phyloP scores from a whole-genome alignment of 2,797 vertebrate genomes.

The Crax fasciolata region DNA sequence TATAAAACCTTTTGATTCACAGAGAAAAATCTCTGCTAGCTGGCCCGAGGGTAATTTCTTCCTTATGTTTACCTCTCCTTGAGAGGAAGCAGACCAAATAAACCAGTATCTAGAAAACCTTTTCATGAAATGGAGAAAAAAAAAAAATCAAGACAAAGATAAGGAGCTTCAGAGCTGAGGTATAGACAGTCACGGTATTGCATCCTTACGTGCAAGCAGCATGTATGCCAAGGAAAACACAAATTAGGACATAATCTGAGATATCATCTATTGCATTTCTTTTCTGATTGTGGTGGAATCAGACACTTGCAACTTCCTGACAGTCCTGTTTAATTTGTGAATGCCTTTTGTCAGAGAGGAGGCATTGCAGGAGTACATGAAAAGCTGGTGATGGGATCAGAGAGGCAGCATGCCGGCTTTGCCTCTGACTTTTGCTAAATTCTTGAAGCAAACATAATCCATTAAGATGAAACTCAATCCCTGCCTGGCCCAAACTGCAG shows the following conservation, averaged over 20 bases:
- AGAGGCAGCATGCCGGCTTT: neutral
- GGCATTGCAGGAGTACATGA: neutral
- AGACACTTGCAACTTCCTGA: neutral
- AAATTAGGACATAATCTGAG: neutral
- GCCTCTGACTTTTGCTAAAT: neutral
- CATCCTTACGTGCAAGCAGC: neutral
- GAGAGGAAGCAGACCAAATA: constrained; percentile 1
- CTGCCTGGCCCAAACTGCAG: neutral
- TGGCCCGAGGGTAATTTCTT: constrained; percentile 10
- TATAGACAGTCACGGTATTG: neutral
- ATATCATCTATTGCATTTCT: neutral
- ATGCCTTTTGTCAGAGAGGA: neutral
- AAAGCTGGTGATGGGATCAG: neutral
- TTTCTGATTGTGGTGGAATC: neutral
- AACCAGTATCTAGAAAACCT: neutral
- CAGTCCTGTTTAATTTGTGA: neutral
- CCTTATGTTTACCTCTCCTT: neutral
- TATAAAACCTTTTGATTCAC: constrained; percentile 20
- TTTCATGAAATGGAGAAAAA: neutral
- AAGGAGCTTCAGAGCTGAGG: neutral
- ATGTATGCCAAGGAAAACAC: rapidly evolving
- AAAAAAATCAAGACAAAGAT: neutral
- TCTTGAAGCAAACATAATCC: neutral
- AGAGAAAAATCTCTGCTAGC: neutral
- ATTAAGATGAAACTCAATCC: neutral